A percentile compares a stretch with the other conserved stretches of the same genome.
These are phyloP conservation scores for Bhutanitis thaidina DNA, from an alignment of 2,888 invertebrate species.

Conservation along the genomic window DNA sequence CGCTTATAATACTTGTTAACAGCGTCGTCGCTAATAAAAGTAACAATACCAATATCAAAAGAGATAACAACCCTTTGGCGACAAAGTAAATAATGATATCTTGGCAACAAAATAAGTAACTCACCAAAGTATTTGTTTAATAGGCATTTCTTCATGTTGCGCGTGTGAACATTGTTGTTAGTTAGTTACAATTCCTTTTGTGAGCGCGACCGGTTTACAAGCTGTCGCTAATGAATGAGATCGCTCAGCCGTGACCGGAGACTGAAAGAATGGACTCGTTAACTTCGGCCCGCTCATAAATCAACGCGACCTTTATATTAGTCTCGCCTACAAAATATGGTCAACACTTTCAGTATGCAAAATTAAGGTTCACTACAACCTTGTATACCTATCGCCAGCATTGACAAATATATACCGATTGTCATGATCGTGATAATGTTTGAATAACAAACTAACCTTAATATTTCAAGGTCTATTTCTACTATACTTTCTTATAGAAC, in stretches of 20 bases:
- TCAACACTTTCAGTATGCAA: slow-evolving; percentile 18
- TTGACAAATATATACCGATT: not conserved
- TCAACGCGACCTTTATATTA: slow-evolving; percentile 21
- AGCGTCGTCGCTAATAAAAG: no score
- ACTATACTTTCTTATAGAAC: no score
- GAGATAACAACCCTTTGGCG: no score
- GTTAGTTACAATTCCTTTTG: slow-evolving; percentile 23
- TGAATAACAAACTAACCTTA: no score
- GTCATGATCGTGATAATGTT: no score
- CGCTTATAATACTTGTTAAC: no score
- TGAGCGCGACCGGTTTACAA: slow-evolving; percentile 28
- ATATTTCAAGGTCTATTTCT: no score
- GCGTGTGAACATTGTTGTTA: slow-evolving; percentile 19
- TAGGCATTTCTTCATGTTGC: slow-evolving; percentile 5
- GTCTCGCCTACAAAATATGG: slow-evolving; percentile 17
- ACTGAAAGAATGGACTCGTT: slow-evolving; percentile 27
- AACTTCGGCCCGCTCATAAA: slow-evolving; percentile 22
- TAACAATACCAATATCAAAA: no score
- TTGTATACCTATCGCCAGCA: not conserved
- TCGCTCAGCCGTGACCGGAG: slow-evolving; percentile 26
- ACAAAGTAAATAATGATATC: slow-evolving; percentile 2
- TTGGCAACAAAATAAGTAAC: not conserved
- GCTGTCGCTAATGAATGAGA: slow-evolving; percentile 34
- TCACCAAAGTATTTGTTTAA: slow-evolving; percentile 8
- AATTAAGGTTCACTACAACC: not conserved